Evolutionary conservation across 1,140 invertebrate genomes (phyloP).

Genomic region (Watersipora subatra): DNA sequence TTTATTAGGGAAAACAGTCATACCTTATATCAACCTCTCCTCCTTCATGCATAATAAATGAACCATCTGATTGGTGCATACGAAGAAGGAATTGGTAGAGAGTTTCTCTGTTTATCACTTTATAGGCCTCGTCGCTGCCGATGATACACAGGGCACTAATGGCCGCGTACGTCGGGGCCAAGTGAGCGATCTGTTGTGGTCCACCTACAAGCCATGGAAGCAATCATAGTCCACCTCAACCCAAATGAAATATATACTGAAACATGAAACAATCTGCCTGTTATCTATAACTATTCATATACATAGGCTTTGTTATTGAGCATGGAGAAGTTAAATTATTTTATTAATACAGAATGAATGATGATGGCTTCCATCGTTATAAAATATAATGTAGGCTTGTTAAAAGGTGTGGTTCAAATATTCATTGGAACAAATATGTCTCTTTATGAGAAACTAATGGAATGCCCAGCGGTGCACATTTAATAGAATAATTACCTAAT

Average conservation of each 20-base stretch:
- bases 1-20: too few species aligned
- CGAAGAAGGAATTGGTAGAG: constrained; percentile 63
- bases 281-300: not conserved
- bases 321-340: too few species aligned
- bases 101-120: constrained; percentile 65
- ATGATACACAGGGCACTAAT: constrained; percentile 80
- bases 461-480: too few species aligned
- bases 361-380: too few species aligned
- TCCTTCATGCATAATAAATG: constrained; percentile 75
- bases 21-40: constrained; percentile 79
- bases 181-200: constrained; percentile 74
- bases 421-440: too few species aligned
- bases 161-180: constrained; percentile 93
- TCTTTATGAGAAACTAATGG: too few species aligned
- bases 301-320: too few species aligned
- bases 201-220: constrained; percentile 60
- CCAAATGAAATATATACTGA: not conserved
- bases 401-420: too few species aligned
- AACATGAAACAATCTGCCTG: not conserved
- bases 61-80: constrained; percentile 66
- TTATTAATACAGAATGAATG: too few species aligned
- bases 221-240: not conserved
- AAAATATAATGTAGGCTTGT: too few species aligned
- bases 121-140: constrained; percentile 69
- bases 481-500: too few species aligned